A percentile compares a stretch with the other conserved stretches of the same genome.
Conservation (phyloP, 2,888 invertebrate species). For the Pelosia muscerda region DNA sequence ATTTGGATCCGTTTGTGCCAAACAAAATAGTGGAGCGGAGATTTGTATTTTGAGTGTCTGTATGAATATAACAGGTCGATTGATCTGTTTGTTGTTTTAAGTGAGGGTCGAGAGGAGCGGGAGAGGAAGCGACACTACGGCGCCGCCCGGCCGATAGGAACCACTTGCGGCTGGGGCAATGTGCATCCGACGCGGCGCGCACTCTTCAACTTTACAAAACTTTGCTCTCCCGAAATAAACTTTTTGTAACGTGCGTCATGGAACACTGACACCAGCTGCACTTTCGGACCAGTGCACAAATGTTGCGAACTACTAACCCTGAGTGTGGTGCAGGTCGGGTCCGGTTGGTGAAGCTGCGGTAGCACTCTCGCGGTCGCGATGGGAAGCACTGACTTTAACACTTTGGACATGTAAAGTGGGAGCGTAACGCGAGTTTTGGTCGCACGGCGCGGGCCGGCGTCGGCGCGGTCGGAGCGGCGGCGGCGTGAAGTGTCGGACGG, state of each 20-base stretch:
- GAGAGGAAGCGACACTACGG: conserved; percentile 81
- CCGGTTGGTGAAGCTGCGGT: conserved; percentile 81
- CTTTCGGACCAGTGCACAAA: conserved; percentile 53
- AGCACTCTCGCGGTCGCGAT: conserved; percentile 83
- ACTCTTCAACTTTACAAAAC: conserved; percentile 80
- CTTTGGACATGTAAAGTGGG: conserved; percentile 83
- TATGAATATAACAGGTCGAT: conserved; percentile 77
- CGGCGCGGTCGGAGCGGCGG: conserved; percentile 77
- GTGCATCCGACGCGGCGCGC: conserved; percentile 80
- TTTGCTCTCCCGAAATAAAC: conserved; percentile 81
- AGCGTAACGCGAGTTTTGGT: conserved; percentile 69
- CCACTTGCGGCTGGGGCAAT: conserved; percentile 79
- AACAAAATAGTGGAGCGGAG: conserved; percentile 59
- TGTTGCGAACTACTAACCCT: conserved; percentile 80
- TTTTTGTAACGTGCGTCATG: conserved; percentile 73
- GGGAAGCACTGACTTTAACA: conserved; percentile 85
- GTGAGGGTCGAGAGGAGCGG: conserved; percentile 75
- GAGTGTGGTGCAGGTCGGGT: conserved; percentile 81
- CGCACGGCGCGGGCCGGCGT: conserved; percentile 82
- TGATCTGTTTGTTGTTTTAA: conserved; percentile 85
- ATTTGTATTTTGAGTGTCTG: conserved; percentile 68
- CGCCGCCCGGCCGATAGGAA: conserved; percentile 79
- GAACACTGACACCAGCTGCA: conserved; percentile 62
- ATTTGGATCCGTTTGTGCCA: conserved; percentile 57
- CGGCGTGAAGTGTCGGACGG: conserved; percentile 77